phyloP scores from a whole-genome alignment of 2,797 vertebrate genomes.

The Eulemur coronatus region DNA sequence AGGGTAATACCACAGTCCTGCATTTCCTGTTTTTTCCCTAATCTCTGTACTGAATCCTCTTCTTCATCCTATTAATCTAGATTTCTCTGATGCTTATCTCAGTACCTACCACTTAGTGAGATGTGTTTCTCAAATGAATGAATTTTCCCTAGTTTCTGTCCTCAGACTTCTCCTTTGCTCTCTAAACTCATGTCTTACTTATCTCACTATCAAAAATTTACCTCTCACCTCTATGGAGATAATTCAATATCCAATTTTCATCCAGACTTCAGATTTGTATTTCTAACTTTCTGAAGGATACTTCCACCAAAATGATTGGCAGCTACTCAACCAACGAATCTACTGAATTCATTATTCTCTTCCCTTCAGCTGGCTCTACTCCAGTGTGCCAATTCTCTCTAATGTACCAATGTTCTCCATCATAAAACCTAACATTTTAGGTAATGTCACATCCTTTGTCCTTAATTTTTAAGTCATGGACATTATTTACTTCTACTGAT shows the following conservation, averaged over 20 bases:
- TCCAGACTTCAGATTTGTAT: not conserved
- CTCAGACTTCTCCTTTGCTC: not conserved
- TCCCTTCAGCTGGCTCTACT: not conserved
- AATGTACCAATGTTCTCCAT: not conserved
- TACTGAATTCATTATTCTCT: not conserved
- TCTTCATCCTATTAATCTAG: not conserved
- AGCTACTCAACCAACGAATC: not conserved
- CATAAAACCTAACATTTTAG: not conserved
- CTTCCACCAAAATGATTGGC: not conserved
- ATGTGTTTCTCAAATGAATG: not conserved
- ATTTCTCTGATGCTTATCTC: not conserved
- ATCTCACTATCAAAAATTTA: not conserved
- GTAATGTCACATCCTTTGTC: not conserved
- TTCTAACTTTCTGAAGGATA: not conserved
- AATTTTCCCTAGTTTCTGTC: not conserved
- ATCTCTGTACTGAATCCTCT: not conserved
- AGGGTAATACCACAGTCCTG: fast-evolving
- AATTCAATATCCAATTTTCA: not conserved
- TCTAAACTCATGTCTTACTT: not conserved
- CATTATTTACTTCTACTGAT: not conserved
- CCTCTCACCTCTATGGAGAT: not conserved
- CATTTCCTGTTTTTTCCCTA: not conserved
- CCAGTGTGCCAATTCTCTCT: not conserved
- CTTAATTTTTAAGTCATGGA: not conserved
- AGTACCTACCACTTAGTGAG: not conserved